These are phyloP conservation scores for Chloebia gouldiae DNA, from an alignment of 2,113 vertebrate genomes.

Conservation along the genomic window DNA sequence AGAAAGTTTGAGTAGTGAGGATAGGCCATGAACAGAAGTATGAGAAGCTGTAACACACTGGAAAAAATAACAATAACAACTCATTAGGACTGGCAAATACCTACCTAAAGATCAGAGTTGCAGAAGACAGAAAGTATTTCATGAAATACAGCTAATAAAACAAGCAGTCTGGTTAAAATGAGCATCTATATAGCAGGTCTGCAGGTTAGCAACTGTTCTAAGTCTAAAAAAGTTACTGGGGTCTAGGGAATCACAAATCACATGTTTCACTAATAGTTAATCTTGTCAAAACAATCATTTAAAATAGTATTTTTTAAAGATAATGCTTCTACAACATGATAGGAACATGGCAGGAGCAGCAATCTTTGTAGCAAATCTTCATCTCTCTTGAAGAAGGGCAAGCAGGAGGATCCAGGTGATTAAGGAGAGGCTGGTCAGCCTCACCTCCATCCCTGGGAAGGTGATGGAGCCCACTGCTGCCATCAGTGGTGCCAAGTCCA, in stretches of 20 bases:
- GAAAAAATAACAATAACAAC: background rate
- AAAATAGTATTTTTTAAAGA: background rate
- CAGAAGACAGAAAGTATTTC: background rate
- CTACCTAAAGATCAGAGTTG: background rate
- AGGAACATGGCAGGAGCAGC: background rate
- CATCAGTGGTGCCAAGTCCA: background rate
- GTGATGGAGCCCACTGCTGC: background rate
- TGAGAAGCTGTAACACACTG: background rate
- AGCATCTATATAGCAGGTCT: background rate
- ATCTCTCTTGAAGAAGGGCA: background rate
- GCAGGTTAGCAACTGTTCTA: background rate
- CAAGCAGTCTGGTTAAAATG: background rate
- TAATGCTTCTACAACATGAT: background rate
- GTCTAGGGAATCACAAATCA: background rate
- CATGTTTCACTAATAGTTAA: background rate
- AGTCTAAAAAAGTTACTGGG: background rate
- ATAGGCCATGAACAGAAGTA: background rate
- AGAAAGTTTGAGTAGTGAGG: background rate
- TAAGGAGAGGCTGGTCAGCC: background rate
- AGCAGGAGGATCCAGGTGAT: background rate
- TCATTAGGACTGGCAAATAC: background rate
- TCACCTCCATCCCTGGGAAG: background rate
- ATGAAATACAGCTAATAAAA: background rate
- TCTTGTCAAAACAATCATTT: background rate
- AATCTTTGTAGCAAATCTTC: background rate